Percentiles rank a stretch among this genome's conserved stretches.
Conservation (phyloP, 2,113 vertebrate species). For the Grammomys dolichurus region DNA sequence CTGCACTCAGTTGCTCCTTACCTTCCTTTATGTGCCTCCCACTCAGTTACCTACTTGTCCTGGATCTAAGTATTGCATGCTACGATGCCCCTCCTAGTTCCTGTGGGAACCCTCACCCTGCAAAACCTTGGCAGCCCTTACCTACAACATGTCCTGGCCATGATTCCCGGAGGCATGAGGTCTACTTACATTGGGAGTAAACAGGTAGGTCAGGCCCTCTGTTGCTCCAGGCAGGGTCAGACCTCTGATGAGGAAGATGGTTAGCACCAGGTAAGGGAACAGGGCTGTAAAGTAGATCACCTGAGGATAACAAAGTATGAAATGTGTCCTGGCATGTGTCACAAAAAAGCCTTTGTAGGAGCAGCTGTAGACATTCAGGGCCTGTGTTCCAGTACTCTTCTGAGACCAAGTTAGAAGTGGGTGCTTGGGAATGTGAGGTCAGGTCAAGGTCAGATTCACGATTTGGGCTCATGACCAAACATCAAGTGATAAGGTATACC, state of each 20-base stretch:
- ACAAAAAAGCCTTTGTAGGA: not conserved
- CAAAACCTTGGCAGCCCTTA: not conserved
- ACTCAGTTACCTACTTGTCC: fast-evolving
- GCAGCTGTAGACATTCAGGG: not conserved
- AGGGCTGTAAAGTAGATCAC: constrained; percentile 93
- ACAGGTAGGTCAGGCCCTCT: constrained; percentile 91
- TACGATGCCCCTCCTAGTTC: not conserved
- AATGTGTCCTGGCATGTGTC: too few species aligned
- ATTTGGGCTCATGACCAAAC: too few species aligned
- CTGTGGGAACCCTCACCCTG: fast-evolving
- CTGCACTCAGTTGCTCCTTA: not conserved
- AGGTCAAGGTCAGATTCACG: not conserved
- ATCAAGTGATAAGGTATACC: fast-evolving
- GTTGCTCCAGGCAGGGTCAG: constrained; percentile 93
- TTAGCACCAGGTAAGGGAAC: constrained; percentile 95
- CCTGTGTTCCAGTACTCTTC: not conserved
- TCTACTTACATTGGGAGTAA: constrained; percentile 92
- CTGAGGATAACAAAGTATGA: constrained; percentile 77
- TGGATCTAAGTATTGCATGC: fast-evolving
- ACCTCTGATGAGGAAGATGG: constrained; percentile 92
- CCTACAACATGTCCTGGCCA: not conserved
- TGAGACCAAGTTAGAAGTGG: not conserved
- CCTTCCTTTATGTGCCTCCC: too few species aligned
- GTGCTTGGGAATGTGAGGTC: not conserved
- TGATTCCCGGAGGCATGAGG: not conserved